These are phyloP conservation scores for Telenomus remus DNA, from an alignment of 1,140 invertebrate species.

Conservation along the genomic window DNA sequence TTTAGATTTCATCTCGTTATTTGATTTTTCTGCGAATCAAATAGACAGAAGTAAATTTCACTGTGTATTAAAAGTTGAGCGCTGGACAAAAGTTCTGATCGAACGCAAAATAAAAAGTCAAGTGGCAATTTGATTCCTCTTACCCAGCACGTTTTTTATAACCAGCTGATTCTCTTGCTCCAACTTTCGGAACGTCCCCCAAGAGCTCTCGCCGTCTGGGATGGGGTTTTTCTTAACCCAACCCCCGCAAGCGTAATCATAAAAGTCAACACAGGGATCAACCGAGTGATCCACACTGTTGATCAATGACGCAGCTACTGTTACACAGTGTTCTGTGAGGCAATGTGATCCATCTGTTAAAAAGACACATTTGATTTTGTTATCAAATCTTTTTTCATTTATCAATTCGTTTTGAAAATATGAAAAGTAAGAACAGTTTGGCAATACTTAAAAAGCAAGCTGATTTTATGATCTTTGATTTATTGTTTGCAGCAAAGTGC, in stretches of 20 bases:
- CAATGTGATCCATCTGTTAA: constrained; percentile 77
- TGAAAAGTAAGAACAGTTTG: too few species aligned
- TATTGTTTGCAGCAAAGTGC: not conserved
- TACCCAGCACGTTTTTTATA: constrained; percentile 92
- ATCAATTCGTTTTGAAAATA: too few species aligned
- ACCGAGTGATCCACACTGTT: constrained; percentile 86
- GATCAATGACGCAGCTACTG: constrained; percentile 88
- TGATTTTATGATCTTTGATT: too few species aligned
- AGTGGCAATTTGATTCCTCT: not conserved
- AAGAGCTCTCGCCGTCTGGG: constrained; percentile 92
- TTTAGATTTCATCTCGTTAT: constrained; percentile 80
- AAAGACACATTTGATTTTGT: constrained; percentile 1
- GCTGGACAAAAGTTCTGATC: too few species aligned
- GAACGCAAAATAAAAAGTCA: too few species aligned
- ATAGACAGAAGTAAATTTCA: not conserved
- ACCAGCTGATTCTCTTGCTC: constrained; percentile 94
- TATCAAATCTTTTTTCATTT: too few species aligned
- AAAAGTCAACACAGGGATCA: constrained; percentile 96
- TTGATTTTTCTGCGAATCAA: constrained; percentile 77
- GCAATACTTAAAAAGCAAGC: too few species aligned
- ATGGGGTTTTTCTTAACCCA: constrained; percentile 95
- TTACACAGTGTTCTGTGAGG: constrained; percentile 88
- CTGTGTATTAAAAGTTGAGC: too few species aligned
- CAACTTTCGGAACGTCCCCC: constrained; percentile 96
- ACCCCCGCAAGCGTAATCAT: constrained; percentile 93